Base-by-base conservation (phyloP, 2,888 invertebrate species). In the Penaeus monodon region DNA sequence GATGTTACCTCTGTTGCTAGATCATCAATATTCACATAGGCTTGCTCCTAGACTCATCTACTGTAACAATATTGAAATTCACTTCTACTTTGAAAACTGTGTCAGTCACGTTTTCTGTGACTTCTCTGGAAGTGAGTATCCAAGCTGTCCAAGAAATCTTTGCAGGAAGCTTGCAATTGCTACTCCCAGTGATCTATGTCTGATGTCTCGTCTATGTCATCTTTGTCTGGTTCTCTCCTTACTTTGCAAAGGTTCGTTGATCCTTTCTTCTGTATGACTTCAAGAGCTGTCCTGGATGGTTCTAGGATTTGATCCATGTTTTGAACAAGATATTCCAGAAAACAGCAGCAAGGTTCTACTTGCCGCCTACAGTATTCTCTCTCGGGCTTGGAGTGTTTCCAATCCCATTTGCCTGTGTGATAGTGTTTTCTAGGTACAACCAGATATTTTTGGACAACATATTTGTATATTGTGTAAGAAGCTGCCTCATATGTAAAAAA, bases 331-430 rank as follows among this genome's bases (percentile, higher is more conserved):
- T 27, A 33, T 10, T 79, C 85, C 6, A 63, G 70, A n/a, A n/a
- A 29, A 82, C 77, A 77, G 81, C 70, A 20, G 68, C 81, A 10
- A 78, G 81, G 14, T n/a, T 83, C 78, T 17, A n/a, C 79, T 70
- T 73, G 85, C 79, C 20, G 85, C 85, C 38, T 85, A 80, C 17
- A 87, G 78, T 33, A 78, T 83, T 20, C 64, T 87, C 17, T 83
- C 86, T 63, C 82, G 82, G 27, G 83, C 83, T 33, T 64, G 49
- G 3, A 79, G 64, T 7, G 86, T 65, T 22, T 87, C 82, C 29
- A n/a, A n/a, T n/a, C n/a, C 83, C 86, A 49, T 82, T 83, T 65
- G 83, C 86, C 86, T 87, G 74, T 33, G 80, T 68, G 29, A 70
- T 49, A 70, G 70, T 20, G 8, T 14, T n/a, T n/a, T 57, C 17